These are phyloP conservation scores for Brachyrhaphis roseni DNA, from an alignment of 2,797 vertebrate species.

Conservation along the genomic window DNA sequence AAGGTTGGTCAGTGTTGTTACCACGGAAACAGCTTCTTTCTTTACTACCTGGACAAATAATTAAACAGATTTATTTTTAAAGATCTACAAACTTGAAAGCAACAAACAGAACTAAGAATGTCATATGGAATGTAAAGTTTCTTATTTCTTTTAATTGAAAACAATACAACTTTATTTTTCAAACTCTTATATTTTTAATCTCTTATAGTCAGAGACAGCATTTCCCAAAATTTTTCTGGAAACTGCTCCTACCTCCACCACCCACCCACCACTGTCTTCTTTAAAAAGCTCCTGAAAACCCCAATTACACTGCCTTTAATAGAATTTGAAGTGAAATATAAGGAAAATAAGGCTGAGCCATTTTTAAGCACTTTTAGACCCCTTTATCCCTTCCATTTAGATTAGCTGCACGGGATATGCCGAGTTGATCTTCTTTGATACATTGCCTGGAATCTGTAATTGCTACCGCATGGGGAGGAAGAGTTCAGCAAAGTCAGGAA, in stretches of 20 bases:
- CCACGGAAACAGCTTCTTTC: constrained; percentile 81
- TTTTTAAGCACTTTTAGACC: constrained; percentile 48
- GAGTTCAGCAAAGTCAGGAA: constrained; percentile 55
- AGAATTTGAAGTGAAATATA: constrained; percentile 28
- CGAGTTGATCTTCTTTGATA: constrained; percentile 65
- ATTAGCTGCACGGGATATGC: constrained; percentile 44
- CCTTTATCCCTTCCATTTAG: constrained; percentile 57
- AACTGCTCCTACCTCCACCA: too few species aligned
- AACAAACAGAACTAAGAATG: not conserved
- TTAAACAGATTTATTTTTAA: not conserved
- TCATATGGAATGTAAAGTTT: not conserved
- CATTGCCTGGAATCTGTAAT: constrained; percentile 66
- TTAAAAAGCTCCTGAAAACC: constrained; percentile 14
- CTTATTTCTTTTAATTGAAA: not conserved
- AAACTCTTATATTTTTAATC: not conserved
- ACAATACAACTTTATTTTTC: not conserved
- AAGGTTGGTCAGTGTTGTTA: constrained; percentile 68
- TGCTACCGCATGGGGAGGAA: constrained; percentile 66
- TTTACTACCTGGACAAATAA: constrained; percentile 71
- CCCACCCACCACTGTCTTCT: not conserved
- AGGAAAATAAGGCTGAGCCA: constrained; percentile 29
- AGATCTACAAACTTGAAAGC: not conserved
- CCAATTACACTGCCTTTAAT: constrained; percentile 31
- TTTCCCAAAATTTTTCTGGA: not conserved
- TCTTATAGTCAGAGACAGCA: not conserved